Conservation (phyloP, 2,888 invertebrate genomes). For the Norana najaformis region DNA sequence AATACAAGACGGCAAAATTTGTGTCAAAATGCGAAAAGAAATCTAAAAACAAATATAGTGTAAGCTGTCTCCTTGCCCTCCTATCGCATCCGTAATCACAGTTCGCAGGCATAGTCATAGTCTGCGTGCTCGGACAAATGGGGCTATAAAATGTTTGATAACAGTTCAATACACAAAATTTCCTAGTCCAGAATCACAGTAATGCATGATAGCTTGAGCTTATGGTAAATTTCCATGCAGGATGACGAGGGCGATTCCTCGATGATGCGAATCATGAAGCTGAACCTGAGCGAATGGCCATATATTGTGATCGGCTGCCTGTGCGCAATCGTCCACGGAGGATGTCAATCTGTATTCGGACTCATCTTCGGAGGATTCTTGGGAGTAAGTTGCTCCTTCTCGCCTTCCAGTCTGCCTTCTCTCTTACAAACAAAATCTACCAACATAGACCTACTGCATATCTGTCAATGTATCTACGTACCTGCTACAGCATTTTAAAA, state of each 20-base stretch:
- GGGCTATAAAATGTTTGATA: not conserved
- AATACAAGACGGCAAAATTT: too few relatives aligned
- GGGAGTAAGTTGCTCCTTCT: slow-evolving; percentile 50
- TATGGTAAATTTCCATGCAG: not conserved
- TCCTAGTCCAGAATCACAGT: not conserved
- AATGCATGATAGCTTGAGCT: not conserved
- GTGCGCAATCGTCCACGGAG: slow-evolving; percentile 61
- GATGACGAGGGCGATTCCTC: slow-evolving; percentile 27
- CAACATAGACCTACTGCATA: too few relatives aligned
- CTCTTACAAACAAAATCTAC: too few relatives aligned
- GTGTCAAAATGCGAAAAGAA: too few relatives aligned
- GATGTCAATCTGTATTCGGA: slow-evolving; percentile 65
- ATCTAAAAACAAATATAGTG: too few relatives aligned
- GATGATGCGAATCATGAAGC: slow-evolving; percentile 52
- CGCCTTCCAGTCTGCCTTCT: not conserved
- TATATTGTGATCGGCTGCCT: slow-evolving; percentile 60
- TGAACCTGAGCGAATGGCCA: slow-evolving; percentile 62
- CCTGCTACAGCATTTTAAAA: too few relatives aligned
- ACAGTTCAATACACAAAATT: not conserved
- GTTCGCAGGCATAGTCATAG: not conserved
- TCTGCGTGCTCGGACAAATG: not conserved
- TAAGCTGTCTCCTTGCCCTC: too few relatives aligned
- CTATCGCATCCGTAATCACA: not conserved
- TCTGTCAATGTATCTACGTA: too few relatives aligned
- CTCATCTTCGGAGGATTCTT: slow-evolving; percentile 62